Evolutionary conservation across 2,113 vertebrate genomes (phyloP).

Genomic region (Dicrurus megarhynchus): DNA sequence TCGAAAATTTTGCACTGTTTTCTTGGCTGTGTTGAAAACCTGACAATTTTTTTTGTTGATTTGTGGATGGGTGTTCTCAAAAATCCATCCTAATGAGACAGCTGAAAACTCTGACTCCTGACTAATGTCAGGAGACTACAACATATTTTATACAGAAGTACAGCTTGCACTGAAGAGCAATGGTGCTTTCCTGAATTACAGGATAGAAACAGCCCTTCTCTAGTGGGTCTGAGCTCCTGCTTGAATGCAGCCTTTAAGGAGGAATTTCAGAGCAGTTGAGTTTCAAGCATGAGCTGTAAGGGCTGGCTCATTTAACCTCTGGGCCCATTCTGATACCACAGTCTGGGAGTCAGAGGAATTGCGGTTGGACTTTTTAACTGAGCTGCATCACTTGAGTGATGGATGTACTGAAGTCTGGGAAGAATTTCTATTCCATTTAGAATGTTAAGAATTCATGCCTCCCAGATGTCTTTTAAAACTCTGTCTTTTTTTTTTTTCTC

Average conservation of each 20-base stretch:
- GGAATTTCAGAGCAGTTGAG: background rate
- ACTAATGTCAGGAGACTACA: background rate
- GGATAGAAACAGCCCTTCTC: background rate
- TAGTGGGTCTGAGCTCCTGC: background rate
- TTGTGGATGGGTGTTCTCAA: background rate
- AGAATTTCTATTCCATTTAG: background rate
- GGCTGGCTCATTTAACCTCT: background rate
- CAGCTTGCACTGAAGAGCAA: background rate
- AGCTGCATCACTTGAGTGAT: background rate
- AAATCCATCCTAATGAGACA: background rate
- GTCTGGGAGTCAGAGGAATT: background rate
- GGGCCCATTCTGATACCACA: background rate
- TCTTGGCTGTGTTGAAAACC: background rate
- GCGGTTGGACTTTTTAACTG: background rate
- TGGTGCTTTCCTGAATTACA: background rate
- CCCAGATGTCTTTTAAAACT: background rate
- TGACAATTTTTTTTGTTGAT: background rate
- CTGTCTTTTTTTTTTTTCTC: too few species aligned
- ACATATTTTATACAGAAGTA: background rate
- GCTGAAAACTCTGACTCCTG: background rate
- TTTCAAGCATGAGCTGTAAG: background rate
- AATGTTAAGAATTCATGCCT: background rate
- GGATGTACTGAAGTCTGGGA: background rate
- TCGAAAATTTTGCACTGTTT: background rate
- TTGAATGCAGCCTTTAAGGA: background rate